A percentile compares a stretch with the other conserved stretches of the same genome.
Evolutionary conservation across 2,113 vertebrate genomes (phyloP).

Genomic region (Chrysemys picta): DNA sequence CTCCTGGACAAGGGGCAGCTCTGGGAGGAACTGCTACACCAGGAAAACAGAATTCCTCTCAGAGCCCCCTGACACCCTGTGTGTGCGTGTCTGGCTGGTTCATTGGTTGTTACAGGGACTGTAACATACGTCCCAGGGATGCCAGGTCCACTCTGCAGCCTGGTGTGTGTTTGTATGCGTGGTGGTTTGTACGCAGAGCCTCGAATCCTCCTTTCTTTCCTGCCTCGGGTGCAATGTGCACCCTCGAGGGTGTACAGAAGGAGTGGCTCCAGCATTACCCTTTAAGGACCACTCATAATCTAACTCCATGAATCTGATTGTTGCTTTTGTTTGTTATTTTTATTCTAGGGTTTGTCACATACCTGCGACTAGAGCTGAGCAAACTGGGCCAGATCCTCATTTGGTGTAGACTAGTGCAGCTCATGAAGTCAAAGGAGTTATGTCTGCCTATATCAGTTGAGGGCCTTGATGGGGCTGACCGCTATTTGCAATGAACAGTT

Average conservation of each 20-base stretch:
- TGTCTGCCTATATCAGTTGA: slow-evolving; percentile 16
- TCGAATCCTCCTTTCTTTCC: neutral
- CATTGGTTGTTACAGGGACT: neutral
- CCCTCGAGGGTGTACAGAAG: neutral
- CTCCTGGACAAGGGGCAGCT: neutral
- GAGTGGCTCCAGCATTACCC: neutral
- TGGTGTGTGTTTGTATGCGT: neutral
- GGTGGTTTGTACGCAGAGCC: neutral
- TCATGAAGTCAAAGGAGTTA: neutral
- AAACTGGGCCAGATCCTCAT: slow-evolving; percentile 66
- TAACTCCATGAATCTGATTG: slow-evolving; percentile 12
- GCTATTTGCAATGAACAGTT: slow-evolving; percentile 37
- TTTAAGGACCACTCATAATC: slow-evolving; percentile 7
- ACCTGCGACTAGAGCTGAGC: slow-evolving; percentile 48
- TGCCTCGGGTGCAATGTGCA: neutral
- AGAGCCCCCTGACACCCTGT: neutral
- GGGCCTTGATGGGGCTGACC: neutral
- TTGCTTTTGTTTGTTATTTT: slow-evolving; percentile 50
- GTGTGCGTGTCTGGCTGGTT: neutral
- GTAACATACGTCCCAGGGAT: rapidly evolving
- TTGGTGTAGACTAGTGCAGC: slow-evolving; percentile 47
- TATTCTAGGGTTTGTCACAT: slow-evolving; percentile 8
- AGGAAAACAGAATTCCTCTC: neutral
- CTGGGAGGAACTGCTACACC: neutral
- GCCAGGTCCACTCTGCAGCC: neutral